A percentile compares a stretch with the other conserved stretches of the same genome.
These are phyloP conservation scores for Aplidium turbinatum DNA, from an alignment of 23 tunicate species.

Conservation along the genomic window DNA sequence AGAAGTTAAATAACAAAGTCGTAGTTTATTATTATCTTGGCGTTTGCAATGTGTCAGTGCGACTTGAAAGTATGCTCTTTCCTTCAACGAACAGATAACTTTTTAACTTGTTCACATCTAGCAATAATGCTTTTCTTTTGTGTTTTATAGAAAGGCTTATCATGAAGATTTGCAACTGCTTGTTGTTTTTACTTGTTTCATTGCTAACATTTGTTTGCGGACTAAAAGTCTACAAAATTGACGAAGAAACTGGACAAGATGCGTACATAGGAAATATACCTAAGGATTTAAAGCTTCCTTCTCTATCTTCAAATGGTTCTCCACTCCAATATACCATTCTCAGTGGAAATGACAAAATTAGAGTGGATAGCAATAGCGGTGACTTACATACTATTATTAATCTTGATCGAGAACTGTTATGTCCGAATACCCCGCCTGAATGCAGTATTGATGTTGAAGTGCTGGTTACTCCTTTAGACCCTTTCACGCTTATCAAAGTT, in stretches of 20 bases:
- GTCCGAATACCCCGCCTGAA: conserved; percentile 57
- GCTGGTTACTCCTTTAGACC: conserved; percentile 29
- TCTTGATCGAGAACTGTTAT: conserved; percentile 67
- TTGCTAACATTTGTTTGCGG: no score
- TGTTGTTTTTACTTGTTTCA: no score
- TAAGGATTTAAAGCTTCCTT: conserved; percentile 39
- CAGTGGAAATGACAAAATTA: conserved; percentile 39
- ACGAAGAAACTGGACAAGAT: conserved; percentile 44
- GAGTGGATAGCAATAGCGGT: conserved; percentile 39
- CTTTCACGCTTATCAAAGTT: conserved; percentile 44
- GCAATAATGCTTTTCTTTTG: no score
- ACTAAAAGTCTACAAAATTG: conserved; percentile 17
- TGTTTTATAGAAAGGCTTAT: no score
- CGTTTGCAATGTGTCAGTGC: no score
- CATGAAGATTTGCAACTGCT: no score
- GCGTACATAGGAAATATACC: conserved; percentile 51
- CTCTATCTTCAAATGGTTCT: conserved; percentile 13
- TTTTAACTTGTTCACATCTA: no score
- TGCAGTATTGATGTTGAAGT: conserved; percentile 66
- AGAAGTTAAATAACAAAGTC: no score
- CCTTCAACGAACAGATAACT: no score
- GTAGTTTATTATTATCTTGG: no score
- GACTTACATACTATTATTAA: conserved; percentile 36
- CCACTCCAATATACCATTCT: conserved; percentile 47
- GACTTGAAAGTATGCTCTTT: no score